A percentile compares a stretch with the other conserved stretches of the same genome.
Conservation (phyloP, 1,140 invertebrate species). For the Ceratina calcarata region DNA sequence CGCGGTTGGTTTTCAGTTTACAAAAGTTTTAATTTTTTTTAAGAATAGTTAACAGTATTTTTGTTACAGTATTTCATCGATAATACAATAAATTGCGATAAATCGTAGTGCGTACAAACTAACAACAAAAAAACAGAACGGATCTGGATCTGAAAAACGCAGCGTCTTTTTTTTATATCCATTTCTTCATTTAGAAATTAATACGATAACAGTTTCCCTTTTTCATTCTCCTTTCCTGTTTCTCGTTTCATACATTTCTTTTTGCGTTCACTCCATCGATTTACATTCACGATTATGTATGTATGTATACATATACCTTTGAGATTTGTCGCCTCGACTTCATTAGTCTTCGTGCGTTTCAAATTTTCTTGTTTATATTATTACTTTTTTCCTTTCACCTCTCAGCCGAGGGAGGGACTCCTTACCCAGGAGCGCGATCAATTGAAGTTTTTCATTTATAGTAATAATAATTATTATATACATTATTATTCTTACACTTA, state of each 20-base stretch:
- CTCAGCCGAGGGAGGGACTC: slow-evolving; percentile 18
- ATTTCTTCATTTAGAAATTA: slow-evolving; percentile 57
- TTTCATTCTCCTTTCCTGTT: slow-evolving; percentile 22
- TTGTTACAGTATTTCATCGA: slow-evolving; percentile 78
- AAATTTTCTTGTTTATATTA: slow-evolving; percentile 40
- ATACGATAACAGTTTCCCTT: slow-evolving; percentile 56
- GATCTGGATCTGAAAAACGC: slow-evolving; percentile 57
- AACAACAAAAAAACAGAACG: slow-evolving; percentile 72
- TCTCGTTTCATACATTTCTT: neutral
- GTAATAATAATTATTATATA: slow-evolving; percentile 76
- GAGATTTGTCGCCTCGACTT: slow-evolving; percentile 43
- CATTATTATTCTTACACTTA: slow-evolving; percentile 74
- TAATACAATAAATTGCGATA: slow-evolving; percentile 78
- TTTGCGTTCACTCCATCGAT: neutral
- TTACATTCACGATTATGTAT: slow-evolving; percentile 10
- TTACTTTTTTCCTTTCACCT: slow-evolving; percentile 3
- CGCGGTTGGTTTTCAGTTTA: slow-evolving; percentile 70
- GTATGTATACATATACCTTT: slow-evolving; percentile 28
- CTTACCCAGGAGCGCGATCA: slow-evolving; percentile 58
- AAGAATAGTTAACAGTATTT: slow-evolving; percentile 80
- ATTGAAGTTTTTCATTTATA: slow-evolving; percentile 63
- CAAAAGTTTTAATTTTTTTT: slow-evolving; percentile 79
- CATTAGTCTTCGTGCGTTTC: slow-evolving; percentile 39
- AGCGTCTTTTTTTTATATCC: slow-evolving; percentile 40
- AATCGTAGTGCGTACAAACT: slow-evolving; percentile 75